Evolutionary conservation across 2,113 vertebrate species (phyloP), one percentile per base, ranked within the genome.

Genomic region (Siniperca chuatsi): DNA sequence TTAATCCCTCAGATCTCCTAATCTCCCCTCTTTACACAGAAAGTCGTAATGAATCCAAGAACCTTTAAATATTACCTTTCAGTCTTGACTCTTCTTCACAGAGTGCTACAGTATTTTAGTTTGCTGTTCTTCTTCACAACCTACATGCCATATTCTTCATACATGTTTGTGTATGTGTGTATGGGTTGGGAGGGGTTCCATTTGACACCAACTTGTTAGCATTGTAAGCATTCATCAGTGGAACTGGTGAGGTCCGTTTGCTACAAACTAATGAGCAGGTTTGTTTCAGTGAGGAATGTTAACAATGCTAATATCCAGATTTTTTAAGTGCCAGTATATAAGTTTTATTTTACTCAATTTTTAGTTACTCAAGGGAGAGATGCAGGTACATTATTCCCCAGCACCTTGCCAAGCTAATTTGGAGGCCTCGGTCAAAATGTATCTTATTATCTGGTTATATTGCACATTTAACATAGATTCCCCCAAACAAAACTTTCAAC

Each of bases 1-100:
- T 78, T 84, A 89, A 85, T 90, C 84, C 80, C 62, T 50, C 50
- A 16, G 15, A 2, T 79, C 70, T 46, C 66, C 54, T 80, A 70
- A 78, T 88, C 79, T 78, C 69, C 16, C 8, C 44, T 75, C 54
- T 85, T 78, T 52, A 81, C 29, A 68, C n/a, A 68, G 25, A 78
- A 67, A 84, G 21, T 69, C 44, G 13, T 42, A 15, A 79, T 69
- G 40, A 64, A 88, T 64, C 21, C 23, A 48, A 42, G 18, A 75
- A 35, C n/a, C 55, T 78, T 75, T 74, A 18, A 16, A 16, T 62
- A 64, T 81, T 46, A 33, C n/a, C 44, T 66, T 29, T 79, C 37
- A 65, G 71, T 15, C 54, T n/a, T 13, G 21, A 35, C 78, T 55
- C 7, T 13, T 70, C 33, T 69, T 40, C 20, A 42, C 52, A 4